phyloP scores from a whole-genome alignment of 2,797 vertebrate genomes.

The Argyrosomus regius region DNA sequence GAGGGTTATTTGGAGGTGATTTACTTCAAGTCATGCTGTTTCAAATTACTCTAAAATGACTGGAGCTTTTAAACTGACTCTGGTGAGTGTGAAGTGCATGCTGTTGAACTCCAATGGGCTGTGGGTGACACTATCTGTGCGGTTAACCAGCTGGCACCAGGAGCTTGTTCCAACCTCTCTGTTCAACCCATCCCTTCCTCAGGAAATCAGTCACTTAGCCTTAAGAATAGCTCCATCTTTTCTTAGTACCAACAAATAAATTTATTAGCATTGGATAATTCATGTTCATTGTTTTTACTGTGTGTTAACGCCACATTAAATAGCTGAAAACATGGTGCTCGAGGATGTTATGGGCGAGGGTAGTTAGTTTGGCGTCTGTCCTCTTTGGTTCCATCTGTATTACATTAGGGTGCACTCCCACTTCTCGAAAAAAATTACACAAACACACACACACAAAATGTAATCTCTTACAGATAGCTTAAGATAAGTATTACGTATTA shows the following conservation, averaged over 20 bases:
- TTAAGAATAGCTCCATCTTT: slow-evolving; percentile 46
- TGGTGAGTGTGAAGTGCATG: neutral
- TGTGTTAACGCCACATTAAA: slow-evolving; percentile 47
- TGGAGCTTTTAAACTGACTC: neutral
- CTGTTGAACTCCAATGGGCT: neutral
- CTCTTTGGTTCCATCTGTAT: slow-evolving; percentile 51
- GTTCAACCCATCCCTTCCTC: slow-evolving; percentile 57
- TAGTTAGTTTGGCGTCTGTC: slow-evolving; percentile 43
- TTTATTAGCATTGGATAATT: slow-evolving; percentile 53
- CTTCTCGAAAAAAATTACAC: slow-evolving; percentile 33
- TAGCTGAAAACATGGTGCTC: slow-evolving; percentile 30
- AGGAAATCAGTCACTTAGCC: slow-evolving; percentile 58
- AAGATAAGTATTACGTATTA: neutral
- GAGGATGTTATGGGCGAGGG: slow-evolving; percentile 14
- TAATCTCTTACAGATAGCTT: neutral
- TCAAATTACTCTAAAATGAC: neutral
- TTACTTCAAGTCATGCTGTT: too few relatives aligned
- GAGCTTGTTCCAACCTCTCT: slow-evolving; percentile 45
- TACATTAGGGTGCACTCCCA: slow-evolving; percentile 35
- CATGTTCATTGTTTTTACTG: slow-evolving; percentile 52
- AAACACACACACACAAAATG: neutral
- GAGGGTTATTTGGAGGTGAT: too few relatives aligned
- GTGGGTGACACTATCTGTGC: slow-evolving; percentile 26
- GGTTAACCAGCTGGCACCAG: slow-evolving; percentile 62
- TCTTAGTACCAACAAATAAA: slow-evolving; percentile 14